Evolutionary conservation across 1,140 invertebrate species (phyloP), one percentile per base, ranked within the genome.

Genomic region (Aphaenogaster ashmeadi): DNA sequence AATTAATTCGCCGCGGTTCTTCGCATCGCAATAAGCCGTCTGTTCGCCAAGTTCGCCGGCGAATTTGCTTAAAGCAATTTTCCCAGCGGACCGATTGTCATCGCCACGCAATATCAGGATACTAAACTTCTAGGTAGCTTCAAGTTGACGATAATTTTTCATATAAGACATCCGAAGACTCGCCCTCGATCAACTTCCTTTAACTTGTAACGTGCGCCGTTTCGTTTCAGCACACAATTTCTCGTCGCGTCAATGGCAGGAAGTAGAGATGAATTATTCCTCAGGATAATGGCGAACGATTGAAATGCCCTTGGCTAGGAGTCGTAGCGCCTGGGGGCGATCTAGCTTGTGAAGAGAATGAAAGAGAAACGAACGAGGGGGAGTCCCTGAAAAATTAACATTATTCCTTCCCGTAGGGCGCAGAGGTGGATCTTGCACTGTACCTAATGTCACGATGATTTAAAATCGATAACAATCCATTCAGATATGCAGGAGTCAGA

Each of bases 401-500:
- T 94, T 91, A 88, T 91, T 66, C 86, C 69, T 79, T 58, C 54
- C 33, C 50, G 38, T 9, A 41, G 64, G 54, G 58, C 33, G 84
- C 21, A 50, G 27, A 27, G 44, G 36, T 67, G 77, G 38, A 86
- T 44, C 15, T 60, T 64, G 38, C 50, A 56, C 47, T 71, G 80
- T 80, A 84, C 83, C 91, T 89, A 89, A 93, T 88, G 89, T 88
- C 86, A 80, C 58, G 91, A 92, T 93, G 89, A 94, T 94, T 94
- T 74, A 91, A 93, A 93, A 94, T 94, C 93, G 90, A 94, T 93
- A 93, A 91, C 91, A 87, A 92, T 83, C 80, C 87, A 87, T 52
- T 47, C 62, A 64, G 64, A 79, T 72, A 36, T 62, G 54, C 33
- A 84, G 75, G 90, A 91, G 89, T 91, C 86, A 67, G 27, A 41